Percentiles rank a stretch among this genome's conserved stretches.
Conservation (phyloP, 2,888 invertebrate species). For the Morpho helenor region DNA sequence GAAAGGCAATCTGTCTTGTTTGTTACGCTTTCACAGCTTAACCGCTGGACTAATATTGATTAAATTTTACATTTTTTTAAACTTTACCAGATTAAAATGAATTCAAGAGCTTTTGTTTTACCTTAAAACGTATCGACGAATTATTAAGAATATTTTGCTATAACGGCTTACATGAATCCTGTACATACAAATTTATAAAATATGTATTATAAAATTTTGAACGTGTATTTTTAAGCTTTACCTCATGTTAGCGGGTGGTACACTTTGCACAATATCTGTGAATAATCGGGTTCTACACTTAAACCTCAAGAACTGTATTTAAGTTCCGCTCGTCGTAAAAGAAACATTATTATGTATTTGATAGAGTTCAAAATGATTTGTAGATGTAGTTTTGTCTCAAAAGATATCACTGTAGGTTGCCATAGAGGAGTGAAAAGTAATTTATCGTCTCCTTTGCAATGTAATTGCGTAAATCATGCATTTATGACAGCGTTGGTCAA, state of each 20-base stretch:
- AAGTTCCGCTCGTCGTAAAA: conserved; percentile 1
- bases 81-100: too few relatives aligned
- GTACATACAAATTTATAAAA: conserved; percentile 31
- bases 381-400: conserved; percentile 21
- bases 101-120: too few relatives aligned
- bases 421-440: conserved; percentile 66
- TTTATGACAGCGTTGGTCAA: conserved; percentile 69
- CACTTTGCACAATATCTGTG: conserved; percentile 66
- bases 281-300: conserved; percentile 60
- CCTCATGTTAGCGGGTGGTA: conserved; percentile 73
- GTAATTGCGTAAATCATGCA: conserved; percentile 76
- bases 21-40: too few relatives aligned
- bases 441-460: conserved; percentile 71
- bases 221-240: conserved; percentile 51
- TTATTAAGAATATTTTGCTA: not conserved
- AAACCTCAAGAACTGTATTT: conserved; percentile 21
- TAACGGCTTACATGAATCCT: not conserved
- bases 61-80: too few relatives aligned
- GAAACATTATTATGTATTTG: conserved; percentile 1
- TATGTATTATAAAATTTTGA: conserved; percentile 28
- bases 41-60: too few relatives aligned
- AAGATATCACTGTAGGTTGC: conserved; percentile 31
- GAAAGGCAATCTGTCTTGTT: too few relatives aligned
- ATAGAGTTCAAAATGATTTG: conserved; percentile 37
- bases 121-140: not conserved